Base-by-base conservation (phyloP, 2,888 invertebrate species). In the Meiosimyza platycephala region DNA sequence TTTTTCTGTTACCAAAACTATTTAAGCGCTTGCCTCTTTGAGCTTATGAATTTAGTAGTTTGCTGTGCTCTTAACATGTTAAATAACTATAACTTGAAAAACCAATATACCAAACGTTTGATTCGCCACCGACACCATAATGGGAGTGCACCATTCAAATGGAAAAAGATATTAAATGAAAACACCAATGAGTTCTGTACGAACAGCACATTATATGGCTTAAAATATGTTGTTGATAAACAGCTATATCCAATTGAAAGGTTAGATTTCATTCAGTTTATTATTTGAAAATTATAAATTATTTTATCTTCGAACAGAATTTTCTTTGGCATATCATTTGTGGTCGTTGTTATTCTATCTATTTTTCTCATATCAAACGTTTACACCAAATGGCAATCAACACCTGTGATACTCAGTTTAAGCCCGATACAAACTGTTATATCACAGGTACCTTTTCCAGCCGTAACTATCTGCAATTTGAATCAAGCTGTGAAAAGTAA, bases 391-490 rank as follows among this genome's bases (percentile, higher is more conserved):
- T 95, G 94, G 92, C 90, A 91, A 77, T 90, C 92, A 63, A 91
- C 92, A 73, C 28, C 28, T 28, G 28, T 28, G 28, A 28, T 28
- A 28, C 28, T 28, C 28, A 28, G 28, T 28, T 28, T 28, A 28
- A 28, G 3, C 28, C 28, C 28, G 28, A 28, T 28, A 28, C 28
- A 28, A 28, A 28, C 28, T 28, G 28, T 28, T 89, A 90, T 0
- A 88, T 95, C 0, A 89, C 89, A 5, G 88, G 90, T 72, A 90
- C 95, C 95, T 0, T 95, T 95, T 86, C 95, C 95, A 0, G 93
- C 95, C 0, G 88, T 95, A 1, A 95, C 95, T 0, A 91, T 95
- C 74, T 95, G 95, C 84, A 95, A 95, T 83, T 92, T 94, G 85
- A 95, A 95, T 85, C 93, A 93, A 83, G 94, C 92, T 0, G 91